These are phyloP conservation scores for Mylabris sibirica DNA, from an alignment of 2,888 invertebrate species.

Conservation along the genomic window DNA sequence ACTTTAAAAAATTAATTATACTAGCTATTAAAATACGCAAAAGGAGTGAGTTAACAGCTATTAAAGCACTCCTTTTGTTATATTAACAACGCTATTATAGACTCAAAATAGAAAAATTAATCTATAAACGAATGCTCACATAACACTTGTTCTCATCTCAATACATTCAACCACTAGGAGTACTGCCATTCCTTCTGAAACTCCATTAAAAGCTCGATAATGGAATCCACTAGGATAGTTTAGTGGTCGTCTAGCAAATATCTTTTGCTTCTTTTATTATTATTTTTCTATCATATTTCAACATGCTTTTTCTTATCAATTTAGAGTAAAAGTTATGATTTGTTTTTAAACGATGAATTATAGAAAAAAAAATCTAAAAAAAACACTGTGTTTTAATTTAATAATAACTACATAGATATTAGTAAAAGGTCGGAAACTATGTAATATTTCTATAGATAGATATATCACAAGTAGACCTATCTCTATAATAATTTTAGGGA, in stretches of 20 bases:
- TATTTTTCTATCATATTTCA: constrained; percentile 28
- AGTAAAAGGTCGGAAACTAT: not conserved
- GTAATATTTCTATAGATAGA: constrained; percentile 6
- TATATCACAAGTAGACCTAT: constrained; percentile 40
- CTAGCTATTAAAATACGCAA: no score
- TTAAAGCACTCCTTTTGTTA: no score
- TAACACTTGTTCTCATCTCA: constrained; percentile 54
- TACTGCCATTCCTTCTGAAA: constrained; percentile 42
- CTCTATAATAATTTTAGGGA: constrained; percentile 41
- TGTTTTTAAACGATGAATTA: not conserved
- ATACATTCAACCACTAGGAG: constrained; percentile 36
- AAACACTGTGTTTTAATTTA: not conserved
- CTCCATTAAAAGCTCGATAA: constrained; percentile 56
- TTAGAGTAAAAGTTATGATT: not conserved
- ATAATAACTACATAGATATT: not conserved
- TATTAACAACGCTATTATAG: no score
- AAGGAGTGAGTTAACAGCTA: no score
- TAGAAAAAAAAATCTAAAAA: not conserved
- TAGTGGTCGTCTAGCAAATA: constrained; percentile 31
- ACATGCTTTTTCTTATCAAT: not conserved
- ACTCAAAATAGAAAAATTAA: no score
- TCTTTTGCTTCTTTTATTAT: constrained; percentile 9
- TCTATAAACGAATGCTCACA: constrained; percentile 53
- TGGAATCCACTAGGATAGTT: constrained; percentile 54
- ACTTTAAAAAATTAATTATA: no score